Conservation (phyloP, 2,113 vertebrate genomes). For the Isichthys henryi region DNA sequence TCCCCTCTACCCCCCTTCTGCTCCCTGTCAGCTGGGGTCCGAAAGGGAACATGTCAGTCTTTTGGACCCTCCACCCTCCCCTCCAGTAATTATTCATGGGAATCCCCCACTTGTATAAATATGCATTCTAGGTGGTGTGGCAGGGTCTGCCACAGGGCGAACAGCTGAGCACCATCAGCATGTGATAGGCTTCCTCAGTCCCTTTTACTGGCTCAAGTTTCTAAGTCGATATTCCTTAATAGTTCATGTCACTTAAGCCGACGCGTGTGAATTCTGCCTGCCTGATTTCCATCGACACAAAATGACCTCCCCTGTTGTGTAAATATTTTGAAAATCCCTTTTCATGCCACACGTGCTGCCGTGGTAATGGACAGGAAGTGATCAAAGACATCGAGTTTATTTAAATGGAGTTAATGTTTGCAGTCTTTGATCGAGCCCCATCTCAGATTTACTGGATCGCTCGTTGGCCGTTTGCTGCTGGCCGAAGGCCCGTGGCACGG, state of each 20-base stretch:
- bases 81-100: conserved; percentile 53
- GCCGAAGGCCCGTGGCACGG: no score
- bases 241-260: not conserved
- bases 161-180: not conserved
- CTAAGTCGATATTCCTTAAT: not conserved
- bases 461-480: not conserved
- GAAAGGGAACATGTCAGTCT: conserved; percentile 68
- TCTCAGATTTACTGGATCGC: conserved; percentile 24
- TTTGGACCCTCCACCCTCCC: conserved; percentile 50
- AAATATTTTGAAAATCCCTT: conserved; percentile 25
- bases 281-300: not conserved
- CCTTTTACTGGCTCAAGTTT: not conserved
- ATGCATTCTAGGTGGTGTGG: conserved; percentile 40
- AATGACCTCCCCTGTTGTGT: not conserved
- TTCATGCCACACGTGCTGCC: not conserved
- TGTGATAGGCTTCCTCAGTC: not conserved
- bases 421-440: conserved; percentile 2
- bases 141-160: not conserved
- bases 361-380: not conserved
- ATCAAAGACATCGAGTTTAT: conserved; percentile 12
- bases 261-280: not conserved
- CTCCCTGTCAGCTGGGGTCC: conserved; percentile 33
- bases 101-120: conserved; percentile 44
- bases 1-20: not conserved
- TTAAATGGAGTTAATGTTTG: conserved; percentile 16